Evolutionary conservation across 37 sponge, comb jelly and placozoan genomes (phyloP), one percentile per base, ranked within the genome.

Genomic region (Aplysina aerophoba): DNA sequence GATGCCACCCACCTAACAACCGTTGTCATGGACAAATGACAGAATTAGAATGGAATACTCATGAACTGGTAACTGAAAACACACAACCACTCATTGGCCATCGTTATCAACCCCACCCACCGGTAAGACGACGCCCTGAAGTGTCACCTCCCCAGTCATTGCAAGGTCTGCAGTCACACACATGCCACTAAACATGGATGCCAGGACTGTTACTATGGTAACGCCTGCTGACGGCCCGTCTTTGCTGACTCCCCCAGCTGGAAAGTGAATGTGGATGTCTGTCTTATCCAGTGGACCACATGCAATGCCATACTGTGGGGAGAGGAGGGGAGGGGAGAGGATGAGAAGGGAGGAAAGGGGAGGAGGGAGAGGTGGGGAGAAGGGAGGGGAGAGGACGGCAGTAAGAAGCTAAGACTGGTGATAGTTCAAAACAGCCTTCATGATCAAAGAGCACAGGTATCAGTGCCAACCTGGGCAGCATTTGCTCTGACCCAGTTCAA

Each of bases 191-290:
- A 91, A 91, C 36, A 96, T 88, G 38, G 97, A 96, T 30, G 84
- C 90, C 44, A 96, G 83, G 0, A 89, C 97, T 31, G 89, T 82
- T 13, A 73, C 81, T 25, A 96, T 91, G 81, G 97, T 88, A 4
- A 91, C 88, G 24, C 97, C 97, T 75, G 97, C 97, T 15, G 97
- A 96, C 0, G 97, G 97, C 0, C 97, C 94, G 63, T 96, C 97
- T 60, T 96, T 96, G 53, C 92, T 94, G 28, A 96, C 92, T n/a
- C 92, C 94, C 11, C 97, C 97, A 35, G 94, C 97, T 15, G 97
- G 97, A 79, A 96, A 96, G 82, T 96, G 97, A 33, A 96, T 87
- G 75, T 96, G 97, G 14, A 96, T 87, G 71, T 96, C 97, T 4
- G 85, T 88, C 25, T 72, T 64, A 15, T 85, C 82, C 59, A 85